phyloP scores from a whole-genome alignment of 2,113 vertebrate species.

The Serinus canaria region DNA sequence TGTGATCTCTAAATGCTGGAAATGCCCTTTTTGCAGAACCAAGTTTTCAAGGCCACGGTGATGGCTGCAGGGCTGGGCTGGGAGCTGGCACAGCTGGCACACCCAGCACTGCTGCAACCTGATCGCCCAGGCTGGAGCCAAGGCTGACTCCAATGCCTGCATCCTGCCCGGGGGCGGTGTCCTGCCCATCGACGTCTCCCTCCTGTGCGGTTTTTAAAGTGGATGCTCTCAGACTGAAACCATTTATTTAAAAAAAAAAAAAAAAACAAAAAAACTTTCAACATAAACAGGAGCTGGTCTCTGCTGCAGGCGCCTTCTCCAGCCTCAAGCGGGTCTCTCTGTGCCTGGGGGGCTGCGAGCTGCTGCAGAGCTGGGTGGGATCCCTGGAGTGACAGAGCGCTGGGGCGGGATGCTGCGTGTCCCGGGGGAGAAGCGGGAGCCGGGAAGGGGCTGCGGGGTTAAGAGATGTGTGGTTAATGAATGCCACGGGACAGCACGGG shows the following conservation, averaged over 20 bases:
- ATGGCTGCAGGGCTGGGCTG: background rate
- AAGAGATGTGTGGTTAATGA: background rate
- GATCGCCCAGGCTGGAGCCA: background rate
- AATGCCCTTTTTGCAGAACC: background rate
- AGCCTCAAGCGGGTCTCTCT: too few relatives aligned
- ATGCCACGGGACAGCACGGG: rapidly evolving
- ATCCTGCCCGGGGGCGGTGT: background rate
- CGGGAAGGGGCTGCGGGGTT: background rate
- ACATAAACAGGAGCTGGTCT: background rate
- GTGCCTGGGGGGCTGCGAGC: background rate
- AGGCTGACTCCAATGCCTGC: background rate
- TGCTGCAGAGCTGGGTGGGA: background rate
- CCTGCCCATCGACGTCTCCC: background rate
- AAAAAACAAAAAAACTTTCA: background rate
- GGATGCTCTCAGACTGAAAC: background rate
- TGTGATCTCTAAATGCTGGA: background rate
- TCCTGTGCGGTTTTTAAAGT: background rate
- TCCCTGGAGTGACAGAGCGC: background rate
- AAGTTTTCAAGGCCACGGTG: rapidly evolving
- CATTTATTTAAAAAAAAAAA: background rate
- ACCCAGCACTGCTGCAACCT: background rate
- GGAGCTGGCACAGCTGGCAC: background rate
- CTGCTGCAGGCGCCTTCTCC: background rate
- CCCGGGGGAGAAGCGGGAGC: background rate
- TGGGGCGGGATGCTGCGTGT: background rate